Evolutionary conservation across 2,797 vertebrate genomes (phyloP), one percentile per base, ranked within the genome.

Genomic region (Muscicapa striata): DNA sequence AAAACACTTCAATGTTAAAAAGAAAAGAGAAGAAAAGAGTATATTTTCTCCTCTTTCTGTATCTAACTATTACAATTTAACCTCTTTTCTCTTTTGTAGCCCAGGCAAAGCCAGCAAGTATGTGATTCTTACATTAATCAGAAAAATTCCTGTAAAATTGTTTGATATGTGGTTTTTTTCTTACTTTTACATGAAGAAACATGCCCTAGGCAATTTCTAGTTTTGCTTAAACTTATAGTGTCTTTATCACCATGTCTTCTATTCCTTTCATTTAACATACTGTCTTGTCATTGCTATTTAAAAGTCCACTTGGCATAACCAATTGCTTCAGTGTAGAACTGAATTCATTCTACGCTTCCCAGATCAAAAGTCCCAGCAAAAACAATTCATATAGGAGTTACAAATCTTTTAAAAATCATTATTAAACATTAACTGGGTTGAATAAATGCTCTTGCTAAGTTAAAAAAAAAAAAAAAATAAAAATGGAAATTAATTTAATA

Each of bases 81-180:
- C 9, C 72, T 95, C 61, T 81, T 92, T 93, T 57, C 17, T 93
- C 88, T 54, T 94, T 70, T 69, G 55, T 78, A 97, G 97, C 51
- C 72, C 96, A 96, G 63, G 13, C 89, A 73, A 97, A 97, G 26
- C 59, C 87, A 94, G 15, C 95, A 96, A 96, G 96, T 97, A 98
- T 11, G 96, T 95, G 55, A 45, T 69, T 79, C 49, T 79, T 94
- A 72, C 57, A 6, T 90, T 70, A 40, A 94, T 80, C 63, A 87
- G 59, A 84, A 92, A 85, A 89, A 96, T 30, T 78, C 9, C 51
- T 87, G 38, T 66, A 80, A 94, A 86, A 77, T 51, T 73, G 5
- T 13, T 79, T n/a, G 3, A 84, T 76, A 40, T 30, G n/a, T 64
- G 90, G 90, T 63, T 11, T 40, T 41, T 67, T 92, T 93, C 89